Evolutionary conservation across 2,797 vertebrate species (phyloP), one percentile per base, ranked within the genome.

Genomic region (Dipus sagitta): DNA sequence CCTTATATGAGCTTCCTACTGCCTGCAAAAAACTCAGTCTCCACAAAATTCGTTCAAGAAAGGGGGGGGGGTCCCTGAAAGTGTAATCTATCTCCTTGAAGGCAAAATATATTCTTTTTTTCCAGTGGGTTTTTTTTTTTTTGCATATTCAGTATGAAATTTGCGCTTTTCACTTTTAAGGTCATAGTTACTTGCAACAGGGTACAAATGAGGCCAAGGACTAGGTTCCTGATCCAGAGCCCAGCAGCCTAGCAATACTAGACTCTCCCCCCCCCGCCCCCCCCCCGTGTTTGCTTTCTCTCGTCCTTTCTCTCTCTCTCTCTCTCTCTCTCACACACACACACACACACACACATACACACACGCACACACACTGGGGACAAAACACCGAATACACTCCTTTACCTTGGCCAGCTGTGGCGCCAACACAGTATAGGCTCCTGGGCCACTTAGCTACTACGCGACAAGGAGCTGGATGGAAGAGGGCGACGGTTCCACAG

Each of bases 331-430:
- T 70, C 38, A 77, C 52, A 24, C 75, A 74, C 26, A 7, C 54
- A n/a, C 64, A 28, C 15, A 65, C 88, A 34, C 75, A 52, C 6
- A 77, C 21, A 26, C 34, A 74, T 23, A 42, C 72, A 21, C 67
- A 80, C 79, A 8, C 60, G 10, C 79, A 17, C 58, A 12, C 34
- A 3, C 60, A 34, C 86, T 0, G 75, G 15, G 13, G 3, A 38
- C 14, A 23, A 14, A 47, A 47, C 30, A 52, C 72, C 54, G 14
- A 78, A 52, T 93, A 94, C 91, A 93, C 85, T 96, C 85, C 93
- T 95, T 95, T 93, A 95, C 96, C 90, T 96, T 97, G 93, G 85
- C 96, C 94, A 94, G 95, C 91, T 96, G 93, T 91, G 95, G 96
- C 90, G 77, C 95, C 94, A 91, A 64, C 58, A 52, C 17, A 58